These are phyloP conservation scores for Ennomos fuscantarius DNA, from an alignment of 2,888 invertebrate genomes.

Conservation along the genomic window DNA sequence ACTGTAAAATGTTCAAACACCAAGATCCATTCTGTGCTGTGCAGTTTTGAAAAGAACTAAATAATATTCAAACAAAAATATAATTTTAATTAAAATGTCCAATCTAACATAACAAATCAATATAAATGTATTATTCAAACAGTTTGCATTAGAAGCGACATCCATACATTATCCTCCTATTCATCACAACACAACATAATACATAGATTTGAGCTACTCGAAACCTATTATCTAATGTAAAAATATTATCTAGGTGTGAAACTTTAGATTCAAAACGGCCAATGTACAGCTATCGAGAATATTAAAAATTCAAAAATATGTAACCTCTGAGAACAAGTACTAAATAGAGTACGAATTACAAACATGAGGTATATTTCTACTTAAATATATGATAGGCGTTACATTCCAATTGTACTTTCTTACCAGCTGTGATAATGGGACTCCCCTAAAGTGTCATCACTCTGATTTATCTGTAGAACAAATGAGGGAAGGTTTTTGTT, in stretches of 20 bases:
- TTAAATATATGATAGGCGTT: constrained; percentile 41
- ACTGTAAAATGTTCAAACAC: constrained; percentile 41
- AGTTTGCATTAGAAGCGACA: neutral
- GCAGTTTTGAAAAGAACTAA: constrained; percentile 24
- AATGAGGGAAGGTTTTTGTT: neutral
- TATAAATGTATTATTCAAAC: constrained; percentile 17
- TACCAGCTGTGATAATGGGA: constrained; percentile 27
- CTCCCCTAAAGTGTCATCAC: neutral
- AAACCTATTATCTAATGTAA: constrained; percentile 20
- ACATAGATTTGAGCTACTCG: constrained; percentile 23
- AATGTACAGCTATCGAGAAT: constrained; percentile 45
- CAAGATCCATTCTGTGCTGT: constrained; percentile 27
- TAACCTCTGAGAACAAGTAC: constrained; percentile 40
- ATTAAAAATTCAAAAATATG: constrained; percentile 46
- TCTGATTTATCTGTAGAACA: constrained; percentile 2
- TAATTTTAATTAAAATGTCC: constrained; percentile 21
- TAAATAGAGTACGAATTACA: constrained; percentile 38
- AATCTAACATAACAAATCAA: constrained; percentile 24
- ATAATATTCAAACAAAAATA: constrained; percentile 18
- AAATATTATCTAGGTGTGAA: constrained; percentile 27
- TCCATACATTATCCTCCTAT: constrained; percentile 16
- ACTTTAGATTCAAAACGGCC: constrained; percentile 33
- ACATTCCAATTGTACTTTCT: constrained; percentile 42
- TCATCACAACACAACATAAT: constrained; percentile 16
- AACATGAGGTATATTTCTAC: constrained; percentile 40